A percentile compares a stretch with the other conserved stretches of the same genome.
These are phyloP conservation scores for Drosophila anomalata DNA, from an alignment of 2,888 invertebrate species.

Conservation along the genomic window DNA sequence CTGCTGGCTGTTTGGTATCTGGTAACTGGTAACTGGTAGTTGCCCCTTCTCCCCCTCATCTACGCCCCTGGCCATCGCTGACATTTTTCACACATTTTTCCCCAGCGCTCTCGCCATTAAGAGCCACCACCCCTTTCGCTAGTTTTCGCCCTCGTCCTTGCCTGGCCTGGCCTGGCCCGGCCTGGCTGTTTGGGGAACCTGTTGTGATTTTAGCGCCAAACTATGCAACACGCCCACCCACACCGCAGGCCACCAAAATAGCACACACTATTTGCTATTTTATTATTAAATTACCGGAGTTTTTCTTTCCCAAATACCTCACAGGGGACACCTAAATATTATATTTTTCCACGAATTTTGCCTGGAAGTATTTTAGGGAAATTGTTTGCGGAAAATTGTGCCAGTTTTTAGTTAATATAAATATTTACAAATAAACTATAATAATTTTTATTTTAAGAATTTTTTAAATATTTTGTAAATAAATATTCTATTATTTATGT, in stretches of 20 bases:
- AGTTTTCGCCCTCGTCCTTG: constrained; percentile 20
- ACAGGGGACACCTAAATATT: too few relatives aligned
- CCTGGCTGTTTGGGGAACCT: constrained; percentile 16
- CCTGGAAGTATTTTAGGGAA: too few relatives aligned
- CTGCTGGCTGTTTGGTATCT: background rate
- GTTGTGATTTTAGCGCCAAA: constrained; percentile 56
- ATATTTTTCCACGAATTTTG: too few relatives aligned
- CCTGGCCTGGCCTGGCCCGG: background rate
- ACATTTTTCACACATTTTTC: constrained; percentile 71
- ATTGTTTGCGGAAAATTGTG: too few relatives aligned
- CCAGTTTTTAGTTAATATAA: too few relatives aligned
- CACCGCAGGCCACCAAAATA: background rate
- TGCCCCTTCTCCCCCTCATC: constrained; percentile 11
- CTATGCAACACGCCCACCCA: constrained; percentile 22
- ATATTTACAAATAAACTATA: too few relatives aligned
- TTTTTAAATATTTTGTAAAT: too few relatives aligned
- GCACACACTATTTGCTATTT: background rate
- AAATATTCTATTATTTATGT: too few relatives aligned
- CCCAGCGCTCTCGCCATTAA: constrained; percentile 33
- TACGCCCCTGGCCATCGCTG: constrained; percentile 62
- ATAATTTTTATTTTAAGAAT: too few relatives aligned
- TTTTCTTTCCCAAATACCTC: too few relatives aligned
- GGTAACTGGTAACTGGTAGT: background rate
- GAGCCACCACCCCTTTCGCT: background rate
- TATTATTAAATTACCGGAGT: too few relatives aligned